phyloP scores from a whole-genome alignment of 2,888 invertebrate genomes.

The Leptarthrus brevirostris region DNA sequence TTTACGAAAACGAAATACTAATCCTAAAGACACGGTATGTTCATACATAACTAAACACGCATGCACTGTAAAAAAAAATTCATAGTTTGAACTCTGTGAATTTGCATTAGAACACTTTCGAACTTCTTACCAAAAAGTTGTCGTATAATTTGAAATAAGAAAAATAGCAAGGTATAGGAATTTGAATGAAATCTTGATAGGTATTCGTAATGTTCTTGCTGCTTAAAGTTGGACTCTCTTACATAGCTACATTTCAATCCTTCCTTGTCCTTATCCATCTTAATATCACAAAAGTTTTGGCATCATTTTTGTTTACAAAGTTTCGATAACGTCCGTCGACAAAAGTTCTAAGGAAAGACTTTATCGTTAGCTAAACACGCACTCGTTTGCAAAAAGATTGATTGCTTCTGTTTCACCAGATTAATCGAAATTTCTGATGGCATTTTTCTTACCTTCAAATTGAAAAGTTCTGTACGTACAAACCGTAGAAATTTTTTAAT shows the following conservation, averaged over 20 bases:
- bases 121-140: too few relatives aligned
- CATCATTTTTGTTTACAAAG: too few relatives aligned
- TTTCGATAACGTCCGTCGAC: not conserved
- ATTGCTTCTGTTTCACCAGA: constrained; percentile 24
- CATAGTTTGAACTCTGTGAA: not conserved
- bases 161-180: too few relatives aligned
- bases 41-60: constrained; percentile 56
- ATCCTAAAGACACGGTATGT: constrained; percentile 70
- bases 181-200: too few relatives aligned
- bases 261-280: too few relatives aligned
- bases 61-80: constrained; percentile 4
- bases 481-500: constrained; percentile 46
- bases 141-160: too few relatives aligned
- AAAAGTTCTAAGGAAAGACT: constrained; percentile 16
- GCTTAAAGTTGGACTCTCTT: too few relatives aligned
- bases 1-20: constrained; percentile 64
- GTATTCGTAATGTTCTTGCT: too few relatives aligned
- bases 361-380: constrained; percentile 43
- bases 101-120: too few relatives aligned
- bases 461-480: constrained; percentile 1
- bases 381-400: constrained; percentile 43
- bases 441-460: constrained; percentile 39
- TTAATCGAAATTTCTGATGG: constrained; percentile 45
- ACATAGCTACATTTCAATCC: too few relatives aligned
- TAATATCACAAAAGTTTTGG: too few relatives aligned